Percentiles rank a stretch among this genome's conserved stretches.
phyloP scores from a whole-genome alignment of 2,113 vertebrate genomes.

The Ciconia stormi region DNA sequence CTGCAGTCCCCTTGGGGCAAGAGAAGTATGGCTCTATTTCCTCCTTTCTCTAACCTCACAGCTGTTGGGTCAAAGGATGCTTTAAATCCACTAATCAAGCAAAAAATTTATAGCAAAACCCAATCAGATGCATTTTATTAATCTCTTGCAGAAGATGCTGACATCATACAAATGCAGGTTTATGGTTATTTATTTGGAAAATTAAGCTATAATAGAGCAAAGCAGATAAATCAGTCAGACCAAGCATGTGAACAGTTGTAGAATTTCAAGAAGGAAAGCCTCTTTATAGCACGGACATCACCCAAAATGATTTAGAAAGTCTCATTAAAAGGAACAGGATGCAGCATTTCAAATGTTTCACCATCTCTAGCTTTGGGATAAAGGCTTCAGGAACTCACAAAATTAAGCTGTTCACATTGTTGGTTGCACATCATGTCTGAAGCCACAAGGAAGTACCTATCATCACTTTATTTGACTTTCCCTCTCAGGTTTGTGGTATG shows the following conservation, averaged over 20 bases:
- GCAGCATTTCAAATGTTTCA: conserved; percentile 36
- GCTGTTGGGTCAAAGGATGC: conserved; percentile 35
- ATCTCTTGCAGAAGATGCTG: conserved; percentile 5
- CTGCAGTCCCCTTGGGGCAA: neutral
- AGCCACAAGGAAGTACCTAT: conserved; percentile 42
- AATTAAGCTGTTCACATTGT: neutral
- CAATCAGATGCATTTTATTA: conserved; percentile 8
- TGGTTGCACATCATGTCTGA: neutral
- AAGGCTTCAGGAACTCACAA: neutral
- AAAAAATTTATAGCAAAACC: conserved; percentile 12
- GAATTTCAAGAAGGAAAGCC: neutral
- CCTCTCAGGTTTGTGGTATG: neutral
- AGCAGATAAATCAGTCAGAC: conserved; percentile 9
- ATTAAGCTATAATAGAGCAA: neutral
- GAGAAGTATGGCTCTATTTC: neutral
- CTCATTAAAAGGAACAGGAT: conserved; percentile 40
- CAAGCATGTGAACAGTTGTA: neutral
- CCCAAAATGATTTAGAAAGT: conserved; percentile 4
- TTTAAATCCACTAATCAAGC: conserved; percentile 24
- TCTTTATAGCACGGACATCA: neutral
- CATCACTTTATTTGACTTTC: neutral
- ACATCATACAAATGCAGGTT: neutral
- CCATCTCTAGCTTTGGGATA: neutral
- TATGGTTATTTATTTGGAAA: neutral
- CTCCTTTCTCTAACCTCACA: neutral